A percentile compares a stretch with the other conserved stretches of the same genome.
phyloP scores from a whole-genome alignment of 2,888 invertebrate genomes.

The Limnephilus marmoratus region DNA sequence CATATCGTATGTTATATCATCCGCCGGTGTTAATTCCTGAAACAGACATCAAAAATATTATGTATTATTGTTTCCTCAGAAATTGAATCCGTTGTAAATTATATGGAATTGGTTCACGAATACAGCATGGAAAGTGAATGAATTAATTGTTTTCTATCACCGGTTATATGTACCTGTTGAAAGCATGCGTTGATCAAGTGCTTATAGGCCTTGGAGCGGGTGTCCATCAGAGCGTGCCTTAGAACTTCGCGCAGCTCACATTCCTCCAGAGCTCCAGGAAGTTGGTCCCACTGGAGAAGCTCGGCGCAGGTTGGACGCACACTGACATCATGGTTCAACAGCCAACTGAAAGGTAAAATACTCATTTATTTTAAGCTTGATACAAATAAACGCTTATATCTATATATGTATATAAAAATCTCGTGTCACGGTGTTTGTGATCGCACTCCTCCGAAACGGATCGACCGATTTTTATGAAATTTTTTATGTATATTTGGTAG shows the following conservation, averaged over 20 bases:
- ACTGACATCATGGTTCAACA: constrained; percentile 90
- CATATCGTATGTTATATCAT: constrained; percentile 90
- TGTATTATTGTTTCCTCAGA: not conserved
- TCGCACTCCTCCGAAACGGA: too few species aligned
- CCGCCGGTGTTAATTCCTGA: constrained; percentile 79
- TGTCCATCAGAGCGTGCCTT: constrained; percentile 87
- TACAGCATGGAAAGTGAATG: not conserved
- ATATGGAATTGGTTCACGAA: not conserved
- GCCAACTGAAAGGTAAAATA: constrained; percentile 77
- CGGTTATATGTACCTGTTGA: constrained; percentile 58
- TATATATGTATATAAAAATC: too few species aligned
- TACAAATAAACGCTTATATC: not conserved
- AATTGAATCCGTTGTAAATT: too few species aligned
- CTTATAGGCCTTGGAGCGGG: constrained; percentile 88
- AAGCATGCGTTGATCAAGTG: constrained; percentile 76
- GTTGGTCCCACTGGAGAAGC: constrained; percentile 86
- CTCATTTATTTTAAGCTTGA: not conserved
- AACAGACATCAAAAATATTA: constrained; percentile 29
- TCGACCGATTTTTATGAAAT: too few species aligned
- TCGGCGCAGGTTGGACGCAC: constrained; percentile 91
- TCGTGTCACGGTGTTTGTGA: too few species aligned
- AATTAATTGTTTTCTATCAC: not conserved
- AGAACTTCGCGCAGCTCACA: constrained; percentile 89
- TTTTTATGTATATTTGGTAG: too few species aligned
- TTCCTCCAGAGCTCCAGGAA: constrained; percentile 94